Evolutionary conservation across 2,797 vertebrate genomes (phyloP).

Genomic region (Schizopygopsis pylzovi): DNA sequence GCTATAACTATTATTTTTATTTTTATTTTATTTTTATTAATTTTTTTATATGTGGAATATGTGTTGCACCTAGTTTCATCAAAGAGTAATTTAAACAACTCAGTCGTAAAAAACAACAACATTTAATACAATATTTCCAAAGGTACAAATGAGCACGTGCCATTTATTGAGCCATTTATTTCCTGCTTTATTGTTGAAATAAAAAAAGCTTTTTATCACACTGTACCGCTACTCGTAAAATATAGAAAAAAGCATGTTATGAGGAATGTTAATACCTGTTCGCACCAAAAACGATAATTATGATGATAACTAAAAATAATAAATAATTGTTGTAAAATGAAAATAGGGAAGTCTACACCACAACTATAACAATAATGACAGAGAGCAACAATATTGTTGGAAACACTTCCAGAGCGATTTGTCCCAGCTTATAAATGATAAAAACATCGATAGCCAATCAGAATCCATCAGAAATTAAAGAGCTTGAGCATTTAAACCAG

Average conservation of each 20-base stretch:
- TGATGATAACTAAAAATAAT: neutral
- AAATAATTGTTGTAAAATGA: neutral
- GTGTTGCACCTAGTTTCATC: too few species aligned
- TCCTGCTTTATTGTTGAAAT: neutral
- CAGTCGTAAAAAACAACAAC: too few species aligned
- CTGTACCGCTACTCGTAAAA: neutral
- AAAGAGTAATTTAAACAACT: too few species aligned
- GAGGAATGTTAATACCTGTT: neutral
- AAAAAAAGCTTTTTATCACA: neutral
- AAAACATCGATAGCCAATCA: neutral
- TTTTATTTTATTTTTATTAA: too few species aligned
- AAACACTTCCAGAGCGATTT: neutral
- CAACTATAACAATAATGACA: too few species aligned
- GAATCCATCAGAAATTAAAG: neutral
- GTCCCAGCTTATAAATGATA: neutral
- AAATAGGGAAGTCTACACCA: neutral
- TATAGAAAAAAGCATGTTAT: neutral
- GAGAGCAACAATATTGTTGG: neutral
- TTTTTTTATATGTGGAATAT: too few species aligned
- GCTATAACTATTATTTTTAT: too few species aligned
- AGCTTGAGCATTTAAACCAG: neutral
- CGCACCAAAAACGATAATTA: neutral
- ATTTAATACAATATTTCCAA: too few species aligned
- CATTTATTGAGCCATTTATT: neutral
- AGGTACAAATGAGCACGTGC: too few species aligned